Percentiles rank a stretch among this genome's conserved stretches.
Evolutionary conservation across 1,140 invertebrate genomes (phyloP).

Genomic region (Anastrepha ludens): DNA sequence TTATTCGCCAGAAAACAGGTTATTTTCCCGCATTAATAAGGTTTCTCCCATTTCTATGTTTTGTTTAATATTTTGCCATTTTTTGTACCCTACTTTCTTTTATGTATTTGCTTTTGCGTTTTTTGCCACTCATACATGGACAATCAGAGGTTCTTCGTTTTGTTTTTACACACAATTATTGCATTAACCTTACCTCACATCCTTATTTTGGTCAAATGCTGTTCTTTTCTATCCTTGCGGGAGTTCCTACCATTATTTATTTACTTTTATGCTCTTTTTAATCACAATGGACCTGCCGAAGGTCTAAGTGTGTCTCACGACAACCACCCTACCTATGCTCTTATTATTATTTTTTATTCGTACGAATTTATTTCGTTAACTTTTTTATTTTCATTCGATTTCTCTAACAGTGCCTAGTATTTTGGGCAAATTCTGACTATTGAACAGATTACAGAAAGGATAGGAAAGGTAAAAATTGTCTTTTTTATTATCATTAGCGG

Average conservation of each 20-base stretch:
- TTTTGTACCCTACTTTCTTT: background rate
- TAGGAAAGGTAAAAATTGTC: too few species aligned
- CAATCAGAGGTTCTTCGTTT: background rate
- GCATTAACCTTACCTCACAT: background rate
- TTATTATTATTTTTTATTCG: background rate
- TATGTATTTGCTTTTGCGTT: background rate
- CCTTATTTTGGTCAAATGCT: background rate
- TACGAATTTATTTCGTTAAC: background rate
- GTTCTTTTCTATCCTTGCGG: background rate
- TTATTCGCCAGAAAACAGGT: slow-evolving; percentile 19
- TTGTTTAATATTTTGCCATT: background rate
- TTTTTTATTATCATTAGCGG: too few species aligned
- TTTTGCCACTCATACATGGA: background rate
- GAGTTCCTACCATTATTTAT: slow-evolving; percentile 25
- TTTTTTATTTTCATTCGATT: too few species aligned
- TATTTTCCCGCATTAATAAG: background rate
- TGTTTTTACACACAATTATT: background rate
- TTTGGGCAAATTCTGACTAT: too few species aligned
- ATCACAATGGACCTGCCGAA: too few species aligned
- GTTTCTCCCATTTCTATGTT: slow-evolving; percentile 4
- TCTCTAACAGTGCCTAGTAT: too few species aligned
- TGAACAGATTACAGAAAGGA: too few species aligned
- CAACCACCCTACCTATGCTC: too few species aligned
- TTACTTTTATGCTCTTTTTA: too few species aligned
- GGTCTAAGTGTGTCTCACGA: too few species aligned